These are phyloP conservation scores for Mormyrus lacerda DNA, from an alignment of 2,113 vertebrate species.

Conservation along the genomic window DNA sequence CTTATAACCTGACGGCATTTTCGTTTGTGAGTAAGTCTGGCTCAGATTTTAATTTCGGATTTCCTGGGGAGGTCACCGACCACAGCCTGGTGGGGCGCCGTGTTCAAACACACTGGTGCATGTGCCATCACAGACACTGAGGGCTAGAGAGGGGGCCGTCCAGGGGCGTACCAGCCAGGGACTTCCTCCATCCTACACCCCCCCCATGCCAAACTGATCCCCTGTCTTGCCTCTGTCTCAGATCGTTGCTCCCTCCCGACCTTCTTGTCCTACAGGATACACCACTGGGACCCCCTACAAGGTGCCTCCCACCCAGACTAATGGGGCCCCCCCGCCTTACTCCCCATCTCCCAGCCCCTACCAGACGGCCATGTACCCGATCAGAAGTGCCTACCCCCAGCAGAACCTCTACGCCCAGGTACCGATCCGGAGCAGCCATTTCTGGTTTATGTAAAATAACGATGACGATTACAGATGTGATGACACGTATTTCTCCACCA, in stretches of 20 bases:
- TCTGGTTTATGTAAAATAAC: background rate
- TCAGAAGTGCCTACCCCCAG: slow-evolving; percentile 99
- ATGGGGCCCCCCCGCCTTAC: slow-evolving; percentile 90
- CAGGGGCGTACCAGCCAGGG: background rate
- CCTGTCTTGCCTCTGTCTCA: background rate
- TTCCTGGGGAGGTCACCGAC: background rate
- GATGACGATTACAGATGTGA: too few relatives aligned
- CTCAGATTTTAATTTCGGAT: background rate
- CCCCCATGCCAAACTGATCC: background rate
- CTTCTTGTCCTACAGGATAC: slow-evolving; percentile 68
- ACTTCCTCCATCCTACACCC: background rate
- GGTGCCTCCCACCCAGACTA: slow-evolving; percentile 92
- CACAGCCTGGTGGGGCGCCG: background rate
- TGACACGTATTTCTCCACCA: slow-evolving; percentile 39
- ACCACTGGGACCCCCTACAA: slow-evolving; percentile 94
- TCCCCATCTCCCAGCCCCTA: slow-evolving; percentile 91
- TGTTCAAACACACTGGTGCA: background rate
- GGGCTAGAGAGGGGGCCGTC: background rate
- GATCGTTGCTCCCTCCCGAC: background rate
- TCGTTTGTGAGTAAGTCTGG: background rate
- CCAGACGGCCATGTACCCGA: slow-evolving; percentile 96
- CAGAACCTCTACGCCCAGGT: slow-evolving; percentile 97
- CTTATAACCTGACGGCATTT: background rate
- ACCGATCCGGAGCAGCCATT: slow-evolving; percentile 2
- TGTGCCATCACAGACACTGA: background rate